Base-by-base conservation (phyloP, 2,113 vertebrate species). In the Phrynosoma blainvillii region DNA sequence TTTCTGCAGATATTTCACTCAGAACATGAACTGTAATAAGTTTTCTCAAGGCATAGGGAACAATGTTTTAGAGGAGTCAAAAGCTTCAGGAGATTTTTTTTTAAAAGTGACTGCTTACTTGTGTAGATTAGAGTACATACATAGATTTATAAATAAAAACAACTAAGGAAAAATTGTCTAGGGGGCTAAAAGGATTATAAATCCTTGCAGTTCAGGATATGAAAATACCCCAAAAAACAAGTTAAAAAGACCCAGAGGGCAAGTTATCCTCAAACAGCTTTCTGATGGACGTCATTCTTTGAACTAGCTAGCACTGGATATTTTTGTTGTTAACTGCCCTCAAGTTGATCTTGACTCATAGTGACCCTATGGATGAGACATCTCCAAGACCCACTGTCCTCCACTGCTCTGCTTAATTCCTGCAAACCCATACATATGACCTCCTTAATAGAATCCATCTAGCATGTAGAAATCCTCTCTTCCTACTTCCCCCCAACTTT, bases 211-310 rank as follows among this genome's bases (percentile, higher is more conserved):
- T 70, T 83, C 65, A 14, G 12, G 65, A 81, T 73, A 25, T 47
- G 52, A 47, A 36, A 84, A 47, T 73, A 20, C 56, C 68, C 73
- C 32, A 21, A 59, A 84, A 84, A 73, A 76, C 32, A 73, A 52
- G 75, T 84, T 79, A 88, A 88, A 73, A 78, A 84, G 76, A 25
- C 52, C 25, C 78, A 66, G 56, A 80, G 68, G 68, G 76, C 20
- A 81, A 54, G 30, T 85, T 85, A 78, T 79, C 82, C 65, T 73
- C 54, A 16, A 85, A 80, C 77, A 27, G 83, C 79, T 79, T 89
- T 75, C 86, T n/a, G 25, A 25, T n/a, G 68, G 78, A 73, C 40
- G 23, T 81, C 40, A 54, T 85, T 52, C 42, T 89, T 66, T 80
- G 40, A 66, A 65, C 36, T 73, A 25, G 14, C 77, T 75, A 47